Evolutionary conservation across 2,113 vertebrate genomes (phyloP).

Genomic region (Thunnus thynnus): DNA sequence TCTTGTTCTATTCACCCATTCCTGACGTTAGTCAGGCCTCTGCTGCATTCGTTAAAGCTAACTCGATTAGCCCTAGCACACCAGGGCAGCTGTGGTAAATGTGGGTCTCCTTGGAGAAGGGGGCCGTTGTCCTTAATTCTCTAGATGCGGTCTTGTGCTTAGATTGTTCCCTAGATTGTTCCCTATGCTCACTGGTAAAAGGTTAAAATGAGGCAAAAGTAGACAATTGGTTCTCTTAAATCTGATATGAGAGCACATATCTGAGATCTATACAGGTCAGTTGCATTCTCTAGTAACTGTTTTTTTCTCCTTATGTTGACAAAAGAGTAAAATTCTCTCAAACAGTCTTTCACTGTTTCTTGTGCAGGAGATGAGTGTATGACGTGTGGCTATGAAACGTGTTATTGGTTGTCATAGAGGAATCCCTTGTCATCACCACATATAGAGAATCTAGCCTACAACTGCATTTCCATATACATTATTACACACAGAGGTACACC

Average conservation of each 20-base stretch:
- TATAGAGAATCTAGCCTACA: slow-evolving; percentile 1
- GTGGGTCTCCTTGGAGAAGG: slow-evolving; percentile 78
- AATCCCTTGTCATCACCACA: not conserved
- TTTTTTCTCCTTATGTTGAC: not conserved
- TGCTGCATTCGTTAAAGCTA: slow-evolving; percentile 79
- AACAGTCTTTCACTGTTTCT: too few relatives aligned
- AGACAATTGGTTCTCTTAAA: not conserved
- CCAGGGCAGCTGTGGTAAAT: slow-evolving; percentile 80
- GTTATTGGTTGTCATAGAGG: not conserved
- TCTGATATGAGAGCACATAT: not conserved
- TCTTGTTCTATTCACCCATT: slow-evolving; percentile 77
- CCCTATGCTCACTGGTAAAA: slow-evolving; percentile 27
- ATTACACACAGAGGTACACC: slow-evolving; percentile 5
- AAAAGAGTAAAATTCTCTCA: slow-evolving; percentile 7
- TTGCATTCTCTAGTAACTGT: not conserved
- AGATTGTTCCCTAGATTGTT: slow-evolving; percentile 61
- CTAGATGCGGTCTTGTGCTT: slow-evolving; percentile 57
- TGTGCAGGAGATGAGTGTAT: not conserved
- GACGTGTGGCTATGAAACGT: not conserved
- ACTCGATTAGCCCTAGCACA: slow-evolving; percentile 80
- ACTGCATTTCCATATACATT: not conserved
- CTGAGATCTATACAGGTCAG: not conserved
- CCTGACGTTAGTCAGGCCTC: slow-evolving; percentile 79
- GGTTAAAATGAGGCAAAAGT: slow-evolving; percentile 27
- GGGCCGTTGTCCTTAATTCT: slow-evolving; percentile 75